A percentile compares a stretch with the other conserved stretches of the same genome.
phyloP scores from a whole-genome alignment of 2,888 invertebrate genomes.

The Hemicrepidius hirtus region DNA sequence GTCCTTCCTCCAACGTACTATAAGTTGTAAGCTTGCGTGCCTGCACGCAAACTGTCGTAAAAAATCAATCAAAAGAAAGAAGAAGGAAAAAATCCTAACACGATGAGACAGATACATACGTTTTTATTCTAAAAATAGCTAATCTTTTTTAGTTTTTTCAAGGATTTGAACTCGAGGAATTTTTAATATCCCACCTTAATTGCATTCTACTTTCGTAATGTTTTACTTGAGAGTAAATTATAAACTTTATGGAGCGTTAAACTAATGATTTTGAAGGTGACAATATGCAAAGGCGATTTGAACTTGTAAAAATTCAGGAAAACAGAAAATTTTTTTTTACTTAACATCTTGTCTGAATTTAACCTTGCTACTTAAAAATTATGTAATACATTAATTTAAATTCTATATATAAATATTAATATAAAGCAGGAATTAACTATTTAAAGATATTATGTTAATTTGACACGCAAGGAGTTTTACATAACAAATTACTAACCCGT shows the following conservation, averaged over 20 bases:
- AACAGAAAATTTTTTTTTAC: too few species aligned
- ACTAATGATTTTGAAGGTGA: background rate
- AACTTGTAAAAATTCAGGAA: background rate
- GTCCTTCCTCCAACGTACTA: background rate
- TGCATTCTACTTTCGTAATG: slow-evolving; percentile 4
- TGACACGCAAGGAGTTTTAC: background rate
- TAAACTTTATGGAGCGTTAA: background rate
- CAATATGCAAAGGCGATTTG: too few species aligned
- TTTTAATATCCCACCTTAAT: slow-evolving; percentile 2
- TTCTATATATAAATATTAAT: background rate
- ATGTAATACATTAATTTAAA: background rate
- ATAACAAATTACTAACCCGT: background rate
- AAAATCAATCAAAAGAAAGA: background rate
- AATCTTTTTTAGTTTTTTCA: background rate
- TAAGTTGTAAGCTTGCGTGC: slow-evolving; percentile 2
- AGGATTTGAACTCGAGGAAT: background rate
- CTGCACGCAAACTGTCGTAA: slow-evolving; percentile 4
- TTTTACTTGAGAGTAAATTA: too few species aligned
- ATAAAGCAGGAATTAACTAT: background rate
- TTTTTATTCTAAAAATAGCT: too few species aligned
- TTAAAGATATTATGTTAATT: background rate
- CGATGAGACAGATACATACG: background rate
- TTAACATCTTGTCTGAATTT: background rate
- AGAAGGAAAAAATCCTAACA: too few species aligned
- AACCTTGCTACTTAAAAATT: background rate